Conservation (phyloP, 2,113 vertebrate species). For the Sinocyclocheilus rhinocerous region DNA sequence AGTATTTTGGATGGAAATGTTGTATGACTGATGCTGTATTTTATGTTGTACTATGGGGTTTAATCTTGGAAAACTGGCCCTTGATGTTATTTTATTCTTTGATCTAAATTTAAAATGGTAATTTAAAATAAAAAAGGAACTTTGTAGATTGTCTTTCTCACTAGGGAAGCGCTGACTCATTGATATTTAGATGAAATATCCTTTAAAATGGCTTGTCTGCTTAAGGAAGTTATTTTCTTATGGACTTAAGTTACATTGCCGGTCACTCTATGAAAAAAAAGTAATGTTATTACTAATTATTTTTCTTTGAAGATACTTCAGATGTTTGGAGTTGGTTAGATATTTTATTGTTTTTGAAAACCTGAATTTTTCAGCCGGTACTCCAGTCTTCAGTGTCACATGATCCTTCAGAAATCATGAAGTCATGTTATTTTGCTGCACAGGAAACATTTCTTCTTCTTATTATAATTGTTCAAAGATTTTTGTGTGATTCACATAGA, state of each 20-base stretch:
- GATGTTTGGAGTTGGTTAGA: neutral
- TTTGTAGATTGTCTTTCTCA: neutral
- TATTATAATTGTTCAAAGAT: too few relatives aligned
- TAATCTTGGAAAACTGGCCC: neutral
- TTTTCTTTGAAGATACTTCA: neutral
- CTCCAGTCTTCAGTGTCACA: too few relatives aligned
- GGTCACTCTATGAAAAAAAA: too few relatives aligned
- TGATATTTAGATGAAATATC: neutral
- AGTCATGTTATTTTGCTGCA: too few relatives aligned
- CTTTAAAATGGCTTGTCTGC: neutral
- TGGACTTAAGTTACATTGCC: neutral
- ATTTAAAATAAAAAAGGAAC: neutral
- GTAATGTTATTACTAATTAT: too few relatives aligned
- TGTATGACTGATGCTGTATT: neutral
- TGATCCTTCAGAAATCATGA: too few relatives aligned
- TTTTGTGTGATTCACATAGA: too few relatives aligned
- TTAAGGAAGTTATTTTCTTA: neutral
- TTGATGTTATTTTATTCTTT: neutral
- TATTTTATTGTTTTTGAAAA: neutral
- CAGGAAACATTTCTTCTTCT: too few relatives aligned
- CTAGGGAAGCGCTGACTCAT: neutral
- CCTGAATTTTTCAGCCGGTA: neutral
- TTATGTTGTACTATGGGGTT: neutral
- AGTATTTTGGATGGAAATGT: neutral
- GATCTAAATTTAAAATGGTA: neutral